Evolutionary conservation across 1,140 invertebrate species (phyloP).

Genomic region (Dendrolimus punctatus): DNA sequence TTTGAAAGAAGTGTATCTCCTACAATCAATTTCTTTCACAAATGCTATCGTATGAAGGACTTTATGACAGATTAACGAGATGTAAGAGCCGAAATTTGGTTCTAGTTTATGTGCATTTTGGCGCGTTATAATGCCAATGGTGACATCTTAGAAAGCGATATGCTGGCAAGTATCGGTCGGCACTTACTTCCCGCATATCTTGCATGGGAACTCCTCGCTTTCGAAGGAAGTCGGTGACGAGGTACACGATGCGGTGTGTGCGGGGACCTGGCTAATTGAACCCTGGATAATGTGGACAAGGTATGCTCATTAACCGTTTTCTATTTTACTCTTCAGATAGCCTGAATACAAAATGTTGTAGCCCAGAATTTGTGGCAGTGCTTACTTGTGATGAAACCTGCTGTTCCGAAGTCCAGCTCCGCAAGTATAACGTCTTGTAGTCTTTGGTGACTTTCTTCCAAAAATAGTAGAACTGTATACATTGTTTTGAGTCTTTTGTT

Average conservation of each 20-base stretch:
- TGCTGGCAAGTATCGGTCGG: conserved; percentile 46
- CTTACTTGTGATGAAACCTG: conserved; percentile 52
- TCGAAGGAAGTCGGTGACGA: conserved; percentile 57
- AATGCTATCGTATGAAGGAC: too few relatives aligned
- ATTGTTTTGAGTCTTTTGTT: conserved; percentile 93
- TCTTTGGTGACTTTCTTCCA: conserved; percentile 98
- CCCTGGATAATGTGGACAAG: conserved; percentile 50
- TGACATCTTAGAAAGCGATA: conserved; percentile 29
- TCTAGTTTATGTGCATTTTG: conserved; percentile 39
- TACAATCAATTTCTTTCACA: too few relatives aligned
- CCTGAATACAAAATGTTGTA: conserved; percentile 54
- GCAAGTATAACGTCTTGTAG: conserved; percentile 72
- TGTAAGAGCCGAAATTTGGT: conserved; percentile 1
- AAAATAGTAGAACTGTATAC: conserved; percentile 98
- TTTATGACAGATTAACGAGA: too few relatives aligned
- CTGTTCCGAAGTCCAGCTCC: conserved; percentile 50
- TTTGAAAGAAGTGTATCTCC: too few relatives aligned
- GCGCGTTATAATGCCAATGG: conserved; percentile 24
- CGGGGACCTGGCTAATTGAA: conserved; percentile 39
- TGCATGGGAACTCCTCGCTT: conserved; percentile 87
- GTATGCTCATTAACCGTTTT: conserved; percentile 32
- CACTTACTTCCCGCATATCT: conserved; percentile 98
- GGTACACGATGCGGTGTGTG: conserved; percentile 29
- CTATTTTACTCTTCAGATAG: conserved; percentile 43
- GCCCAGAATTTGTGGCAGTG: conserved; percentile 39